Evolutionary conservation across 2,888 invertebrate species (phyloP), one percentile per base, ranked within the genome.

Genomic region (Trichopria drosophilae): DNA sequence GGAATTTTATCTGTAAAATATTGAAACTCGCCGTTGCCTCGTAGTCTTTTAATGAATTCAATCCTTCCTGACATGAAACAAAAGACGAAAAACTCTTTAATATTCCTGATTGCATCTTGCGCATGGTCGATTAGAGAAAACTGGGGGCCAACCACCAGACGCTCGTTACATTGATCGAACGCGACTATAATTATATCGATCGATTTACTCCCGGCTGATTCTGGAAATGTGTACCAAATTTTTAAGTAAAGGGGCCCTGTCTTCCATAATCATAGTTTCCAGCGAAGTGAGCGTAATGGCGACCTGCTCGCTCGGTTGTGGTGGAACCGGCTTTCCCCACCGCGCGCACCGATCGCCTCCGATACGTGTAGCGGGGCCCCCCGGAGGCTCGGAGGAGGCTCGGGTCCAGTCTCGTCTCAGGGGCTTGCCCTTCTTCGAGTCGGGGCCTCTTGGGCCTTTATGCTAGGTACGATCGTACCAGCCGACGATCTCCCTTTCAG

Each of bases 291-390:
- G 60, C 66, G 71, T 66, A 66, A 73, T 73, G 74, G 73, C 72
- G 72, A 66, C 71, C 61, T 60, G 63, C 59, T 64, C 65, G 61
- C 60, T 29, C 41, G 56, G 57, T 57, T 31, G 52, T 29, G 52
- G 46, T 22, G 62, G 59, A 74, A 74, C 74, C 74, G 73, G 74
- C 73, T 73, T 65, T 71, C 72, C 73, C 73, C 68, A 65, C 73
- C 54, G 31, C 35, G 18, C 6, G 1, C 5, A 9, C 20, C 28
- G 41, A 41, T 41, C 41, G 41, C 16, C 28, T 5, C 20, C 41
- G 41, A 41, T 41, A 41, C 28, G 41, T 10, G n/a, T 18, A 36
- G 16, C 35, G 12, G 15, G 29, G 46, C 32, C 34, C 41, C 37
- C 43, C 42, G 41, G 48, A 41, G 48, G 48, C 48, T 26, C 44